Evolutionary conservation across 2,113 vertebrate species (phyloP).

Genomic region (Spheniscus mendiculus): DNA sequence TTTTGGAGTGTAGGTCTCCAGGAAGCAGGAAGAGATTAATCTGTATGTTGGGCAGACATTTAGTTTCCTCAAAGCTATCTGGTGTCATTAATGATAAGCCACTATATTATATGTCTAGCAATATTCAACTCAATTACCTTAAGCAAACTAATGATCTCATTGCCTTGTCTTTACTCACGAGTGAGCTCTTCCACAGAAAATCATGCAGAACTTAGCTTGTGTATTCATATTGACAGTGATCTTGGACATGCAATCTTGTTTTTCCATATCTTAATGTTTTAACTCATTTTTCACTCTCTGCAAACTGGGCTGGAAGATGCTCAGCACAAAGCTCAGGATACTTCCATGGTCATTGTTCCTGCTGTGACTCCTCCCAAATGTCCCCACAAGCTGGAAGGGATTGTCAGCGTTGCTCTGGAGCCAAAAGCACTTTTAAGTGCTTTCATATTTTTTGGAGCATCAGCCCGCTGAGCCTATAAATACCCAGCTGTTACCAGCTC

Average conservation of each 20-base stretch:
- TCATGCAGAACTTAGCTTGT: not conserved
- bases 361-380: fast-evolving
- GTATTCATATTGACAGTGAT: not conserved
- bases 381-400: not conserved
- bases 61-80: not conserved
- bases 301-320: not conserved
- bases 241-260: not conserved
- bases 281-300: not conserved
- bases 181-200: not conserved
- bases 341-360: not conserved
- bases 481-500: constrained; percentile 20
- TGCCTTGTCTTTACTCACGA: not conserved
- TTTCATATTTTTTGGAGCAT: not conserved
- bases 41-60: not conserved
- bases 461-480: constrained; percentile 26
- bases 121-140: not conserved
- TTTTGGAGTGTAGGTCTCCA: not conserved
- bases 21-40: not conserved
- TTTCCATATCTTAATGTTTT: not conserved
- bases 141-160: not conserved
- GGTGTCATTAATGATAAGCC: not conserved
- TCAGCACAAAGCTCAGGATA: not conserved
- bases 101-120: not conserved
- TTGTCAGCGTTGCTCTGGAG: not conserved
- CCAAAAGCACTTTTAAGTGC: not conserved